These are phyloP conservation scores for Mormyrus lacerda DNA, from an alignment of 2,113 vertebrate genomes.

Conservation along the genomic window DNA sequence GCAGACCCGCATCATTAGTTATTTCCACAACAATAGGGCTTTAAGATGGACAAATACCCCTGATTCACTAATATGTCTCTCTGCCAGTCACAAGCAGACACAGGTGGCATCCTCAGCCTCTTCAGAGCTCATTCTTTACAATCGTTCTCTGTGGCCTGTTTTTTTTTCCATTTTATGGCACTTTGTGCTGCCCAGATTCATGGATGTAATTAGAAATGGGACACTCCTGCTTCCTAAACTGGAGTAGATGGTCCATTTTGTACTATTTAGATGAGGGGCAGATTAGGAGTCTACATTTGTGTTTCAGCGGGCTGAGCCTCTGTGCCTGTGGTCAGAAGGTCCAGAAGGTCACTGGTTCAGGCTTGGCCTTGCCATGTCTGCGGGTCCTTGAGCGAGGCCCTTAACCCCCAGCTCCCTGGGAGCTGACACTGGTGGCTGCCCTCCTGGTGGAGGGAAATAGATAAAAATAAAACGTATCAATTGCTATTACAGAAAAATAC, in stretches of 20 bases:
- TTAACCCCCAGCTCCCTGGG: too few species aligned
- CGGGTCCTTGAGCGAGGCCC: too few species aligned
- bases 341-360: too few species aligned
- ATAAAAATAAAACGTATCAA: neutral
- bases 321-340: too few species aligned
- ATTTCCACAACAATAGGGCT: neutral
- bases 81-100: neutral
- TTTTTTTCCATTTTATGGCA: neutral
- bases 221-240: neutral
- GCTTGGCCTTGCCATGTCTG: too few species aligned
- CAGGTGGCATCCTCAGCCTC: neutral
- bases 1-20: neutral
- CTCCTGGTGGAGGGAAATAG: neutral
- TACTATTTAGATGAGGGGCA: neutral
- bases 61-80: neutral
- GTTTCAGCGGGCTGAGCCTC: too few species aligned
- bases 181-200: neutral
- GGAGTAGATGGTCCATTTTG: neutral
- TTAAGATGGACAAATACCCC: neutral
- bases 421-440: too few species aligned
- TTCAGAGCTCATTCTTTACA: slow-evolving; percentile 21
- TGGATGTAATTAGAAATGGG: neutral
- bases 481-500: neutral
- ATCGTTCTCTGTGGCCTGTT: neutral
- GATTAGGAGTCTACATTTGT: too few species aligned